Evolutionary conservation across 2,888 invertebrate genomes (phyloP).

Genomic region (Tachina grossa): DNA sequence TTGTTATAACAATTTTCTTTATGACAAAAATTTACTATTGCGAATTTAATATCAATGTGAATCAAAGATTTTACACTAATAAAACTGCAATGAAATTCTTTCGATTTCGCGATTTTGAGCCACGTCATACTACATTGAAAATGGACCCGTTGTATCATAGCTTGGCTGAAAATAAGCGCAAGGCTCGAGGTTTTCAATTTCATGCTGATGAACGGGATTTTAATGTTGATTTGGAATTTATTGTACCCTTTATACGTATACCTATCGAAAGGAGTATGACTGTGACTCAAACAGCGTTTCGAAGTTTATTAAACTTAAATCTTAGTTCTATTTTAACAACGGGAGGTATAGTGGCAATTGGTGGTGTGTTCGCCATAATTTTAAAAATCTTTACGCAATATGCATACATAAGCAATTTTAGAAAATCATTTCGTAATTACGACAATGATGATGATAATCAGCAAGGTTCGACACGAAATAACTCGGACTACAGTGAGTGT

Average conservation of each 20-base stretch:
- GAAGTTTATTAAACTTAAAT: conserved; percentile 84
- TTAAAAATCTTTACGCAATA: conserved; percentile 74
- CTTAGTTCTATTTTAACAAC: conserved; percentile 84
- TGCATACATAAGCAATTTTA: conserved; percentile 59
- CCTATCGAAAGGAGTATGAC: conserved; percentile 84
- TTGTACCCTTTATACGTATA: conserved; percentile 85
- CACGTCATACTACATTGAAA: conserved; percentile 68
- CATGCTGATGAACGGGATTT: conserved; percentile 77
- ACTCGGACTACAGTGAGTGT: conserved; percentile 21
- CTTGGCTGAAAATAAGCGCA: conserved; percentile 65
- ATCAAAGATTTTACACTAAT: conserved; percentile 64
- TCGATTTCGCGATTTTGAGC: conserved; percentile 78
- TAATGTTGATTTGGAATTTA: conserved; percentile 85
- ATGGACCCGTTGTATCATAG: background rate
- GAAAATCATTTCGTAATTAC: conserved; percentile 53
- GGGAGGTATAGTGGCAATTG: conserved; percentile 84
- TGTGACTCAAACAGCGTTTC: conserved; percentile 75
- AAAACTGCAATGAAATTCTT: conserved; percentile 71
- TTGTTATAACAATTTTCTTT: conserved; percentile 32
- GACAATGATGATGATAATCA: conserved; percentile 30
- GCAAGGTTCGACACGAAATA: conserved; percentile 10
- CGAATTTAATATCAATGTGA: conserved; percentile 68
- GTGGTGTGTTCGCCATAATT: conserved; percentile 79
- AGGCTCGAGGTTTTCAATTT: conserved; percentile 78
- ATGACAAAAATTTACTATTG: conserved; percentile 51